Evolutionary conservation across 2,888 invertebrate species (phyloP).

Genomic region (Leptinotarsa juncta): DNA sequence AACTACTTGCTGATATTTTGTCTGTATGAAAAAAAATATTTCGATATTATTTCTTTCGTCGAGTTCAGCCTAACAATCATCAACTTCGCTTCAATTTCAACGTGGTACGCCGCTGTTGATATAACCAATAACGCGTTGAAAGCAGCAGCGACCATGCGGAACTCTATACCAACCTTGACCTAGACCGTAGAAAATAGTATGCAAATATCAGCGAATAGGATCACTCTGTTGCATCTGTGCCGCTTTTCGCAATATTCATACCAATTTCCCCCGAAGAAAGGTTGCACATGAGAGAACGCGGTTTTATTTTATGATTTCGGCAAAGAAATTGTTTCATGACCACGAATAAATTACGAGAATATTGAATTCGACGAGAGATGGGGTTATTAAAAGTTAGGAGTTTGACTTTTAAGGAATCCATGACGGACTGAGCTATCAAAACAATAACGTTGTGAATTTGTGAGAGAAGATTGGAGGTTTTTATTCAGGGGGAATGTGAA

Average conservation of each 20-base stretch:
- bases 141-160: slow-evolving; percentile 1
- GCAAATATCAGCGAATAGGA: slow-evolving; percentile 14
- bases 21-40: too few relatives aligned
- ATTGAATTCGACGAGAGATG: slow-evolving; percentile 1
- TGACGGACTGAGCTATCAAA: background rate
- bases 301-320: background rate
- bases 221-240: slow-evolving; percentile 23
- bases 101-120: background rate
- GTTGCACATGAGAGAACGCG: background rate
- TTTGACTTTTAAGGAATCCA: slow-evolving; percentile 1
- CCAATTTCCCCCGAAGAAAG: slow-evolving; percentile 3
- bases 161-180: slow-evolving; percentile 8
- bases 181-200: slow-evolving; percentile 15
- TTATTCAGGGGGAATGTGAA: background rate
- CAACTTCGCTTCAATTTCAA: too few relatives aligned
- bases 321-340: background rate
- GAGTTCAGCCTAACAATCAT: too few relatives aligned
- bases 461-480: background rate
- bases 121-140: background rate
- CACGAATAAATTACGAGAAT: slow-evolving; percentile 1
- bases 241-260: slow-evolving; percentile 16
- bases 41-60: too few relatives aligned
- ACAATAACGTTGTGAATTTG: background rate
- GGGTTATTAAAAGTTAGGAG: background rate
- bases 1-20: too few relatives aligned